Evolutionary conservation across 2,113 vertebrate genomes (phyloP), one percentile per base, ranked within the genome.

Genomic region (Emberiza fucata): DNA sequence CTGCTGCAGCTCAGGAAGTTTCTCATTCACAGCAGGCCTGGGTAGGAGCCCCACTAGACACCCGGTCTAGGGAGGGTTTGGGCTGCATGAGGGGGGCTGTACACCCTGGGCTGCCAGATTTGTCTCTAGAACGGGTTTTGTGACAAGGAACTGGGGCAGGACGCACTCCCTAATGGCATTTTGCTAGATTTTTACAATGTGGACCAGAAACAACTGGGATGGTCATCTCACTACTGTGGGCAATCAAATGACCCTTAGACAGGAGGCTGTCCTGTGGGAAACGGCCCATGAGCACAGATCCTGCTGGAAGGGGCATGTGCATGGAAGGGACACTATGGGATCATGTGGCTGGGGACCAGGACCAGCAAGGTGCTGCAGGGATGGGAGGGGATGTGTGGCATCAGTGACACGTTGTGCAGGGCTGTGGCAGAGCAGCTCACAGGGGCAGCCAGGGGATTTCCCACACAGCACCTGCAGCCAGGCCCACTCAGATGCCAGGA

Each of bases 341-440:
- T 10, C 19, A 1, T 1, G 3, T 0, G 2, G 16, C 29, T 9
- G 10, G 35, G 10, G 35, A 25, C 3, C 14, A 33, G 39, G 13
- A 5, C 3, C 3, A 24, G n/a, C 9, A 19, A 14, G 27, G 31
- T 5, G 16, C 29, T 23, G 53, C 39, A 20, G 29, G 42, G 45
- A 12, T 31, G n/a, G 37, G 25, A 16, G 7, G 44, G 31, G 50
- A 6, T 15, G 0, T 15, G 53, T 40, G 33, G 25, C 48, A 40
- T 39, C 81, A 57, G 35, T 0, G 1, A 42, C 0, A 1, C 3
- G 4, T 5, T 3, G 1, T 19, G 35, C 33, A n/a, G 65, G 29
- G 60, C 54, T 23, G 31, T 15, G 31, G 64, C 69, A 51, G 60
- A 50, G 68, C 37, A 35, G 54, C 60, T 78, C 2, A 0, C 50